Evolutionary conservation across 1,140 invertebrate genomes (phyloP), one percentile per base, ranked within the genome.

Genomic region (Parapsyche elsis): DNA sequence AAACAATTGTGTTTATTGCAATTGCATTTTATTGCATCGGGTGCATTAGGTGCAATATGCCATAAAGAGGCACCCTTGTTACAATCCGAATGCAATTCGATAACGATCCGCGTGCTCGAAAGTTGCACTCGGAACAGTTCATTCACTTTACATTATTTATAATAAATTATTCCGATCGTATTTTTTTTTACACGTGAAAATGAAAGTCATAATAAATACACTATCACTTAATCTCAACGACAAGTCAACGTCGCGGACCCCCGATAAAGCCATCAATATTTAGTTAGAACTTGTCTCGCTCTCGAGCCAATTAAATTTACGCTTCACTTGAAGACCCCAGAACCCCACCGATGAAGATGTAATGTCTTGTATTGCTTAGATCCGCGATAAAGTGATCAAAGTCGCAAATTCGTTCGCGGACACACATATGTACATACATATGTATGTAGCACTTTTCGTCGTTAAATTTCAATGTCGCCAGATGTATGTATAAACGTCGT

Each of bases 261-360:
- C 59, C 64, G 21, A 12, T 12, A 53, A 53, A 53, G 49, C 49
- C 2, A 12, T 67, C 64, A 26, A 26, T n/a, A 30, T n/a, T 23
- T 14, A 24, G 64, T 67, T 67, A 67, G 64, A 67, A 26, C 21
- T 26, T 26, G 24, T 67, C 24, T 9, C 21, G 21, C 59, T 12
- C 4, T 67, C 24, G 24, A 30, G 21, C 64, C 21, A 67, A 67
- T 67, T 67, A 26, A 24, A 67, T 67, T 67, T 24, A 67, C 64
- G 64, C 64, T 67, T 30, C 64, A 12, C 24, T 67, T 53, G 49
- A 53, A 53, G 16, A 53, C 49, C n/a, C 49, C 12, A 53, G 49
- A 38, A 38, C 30, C 30, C 30, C 30, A 38, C 49, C 10, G 16
- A 53, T 53, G 49, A 53, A 53, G 49, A 53, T 53, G 49, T 53